Percentiles rank a stretch among this genome's conserved stretches.
Conservation (phyloP, 1,140 invertebrate genomes). For the Diabrotica undecimpunctata region DNA sequence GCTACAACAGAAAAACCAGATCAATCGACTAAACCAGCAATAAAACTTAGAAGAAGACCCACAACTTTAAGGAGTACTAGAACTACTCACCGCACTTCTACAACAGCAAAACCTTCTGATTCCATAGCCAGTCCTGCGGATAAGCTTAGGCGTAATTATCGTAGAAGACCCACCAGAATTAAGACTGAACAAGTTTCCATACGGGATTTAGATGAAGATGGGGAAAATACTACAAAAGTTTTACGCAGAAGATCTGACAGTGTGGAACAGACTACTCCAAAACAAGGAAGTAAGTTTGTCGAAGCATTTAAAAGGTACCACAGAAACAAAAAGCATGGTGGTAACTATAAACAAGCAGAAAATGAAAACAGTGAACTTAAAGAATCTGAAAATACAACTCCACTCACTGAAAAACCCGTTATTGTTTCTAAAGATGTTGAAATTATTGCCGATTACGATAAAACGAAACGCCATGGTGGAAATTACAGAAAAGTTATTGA, state of each 20-base stretch:
- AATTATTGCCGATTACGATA: constrained; percentile 25
- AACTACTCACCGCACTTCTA: constrained; percentile 16
- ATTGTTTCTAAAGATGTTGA: constrained; percentile 20
- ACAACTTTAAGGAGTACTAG: constrained; percentile 10
- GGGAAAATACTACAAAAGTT: constrained; percentile 23
- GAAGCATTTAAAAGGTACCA: constrained; percentile 28
- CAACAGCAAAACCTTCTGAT: constrained; percentile 11
- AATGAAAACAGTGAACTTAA: constrained; percentile 5
- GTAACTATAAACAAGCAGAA: constrained; percentile 23
- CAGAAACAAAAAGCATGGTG: constrained; percentile 23
- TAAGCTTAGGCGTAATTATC: constrained; percentile 32
- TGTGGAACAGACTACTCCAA: not conserved
- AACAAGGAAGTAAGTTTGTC: constrained; percentile 11
- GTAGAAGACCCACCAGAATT: constrained; percentile 31
- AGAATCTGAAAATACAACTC: not conserved
- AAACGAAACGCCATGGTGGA: constrained; percentile 16
- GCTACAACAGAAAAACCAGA: constrained; percentile 14
- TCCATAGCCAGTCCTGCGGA: not conserved
- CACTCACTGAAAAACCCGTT: not conserved
- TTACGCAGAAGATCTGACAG: constrained; percentile 25
- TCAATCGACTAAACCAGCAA: not conserved
- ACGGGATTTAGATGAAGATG: constrained; percentile 22
- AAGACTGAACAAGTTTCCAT: constrained; percentile 22
- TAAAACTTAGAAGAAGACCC: constrained; percentile 17
- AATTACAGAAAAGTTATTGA: constrained; percentile 21